These are phyloP conservation scores for Kryptopterus vitreolus DNA, from an alignment of 2,797 vertebrate genomes.

Conservation along the genomic window DNA sequence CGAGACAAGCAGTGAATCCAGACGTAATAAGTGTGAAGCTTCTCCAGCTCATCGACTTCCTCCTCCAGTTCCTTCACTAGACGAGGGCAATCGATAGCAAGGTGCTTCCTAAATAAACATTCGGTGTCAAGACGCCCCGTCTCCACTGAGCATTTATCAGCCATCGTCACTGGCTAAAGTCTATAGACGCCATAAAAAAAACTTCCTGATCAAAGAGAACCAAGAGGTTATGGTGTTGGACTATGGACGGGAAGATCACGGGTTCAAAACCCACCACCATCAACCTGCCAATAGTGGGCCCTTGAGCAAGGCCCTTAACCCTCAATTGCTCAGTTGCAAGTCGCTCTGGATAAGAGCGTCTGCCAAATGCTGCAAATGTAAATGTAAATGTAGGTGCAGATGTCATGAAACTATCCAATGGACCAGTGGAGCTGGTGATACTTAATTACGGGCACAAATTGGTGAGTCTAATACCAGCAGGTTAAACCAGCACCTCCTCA, in stretches of 20 bases:
- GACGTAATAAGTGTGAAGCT: not conserved
- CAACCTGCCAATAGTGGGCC: no score
- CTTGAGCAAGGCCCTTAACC: no score
- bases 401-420: not conserved
- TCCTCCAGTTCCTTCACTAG: not conserved
- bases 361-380: no score
- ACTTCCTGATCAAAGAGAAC: not conserved
- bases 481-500: not conserved
- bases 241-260: no score
- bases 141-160: constrained; percentile 33
- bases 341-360: no score
- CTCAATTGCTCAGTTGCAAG: no score
- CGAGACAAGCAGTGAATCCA: not conserved
- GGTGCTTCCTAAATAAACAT: constrained; percentile 34
- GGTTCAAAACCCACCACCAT: no score
- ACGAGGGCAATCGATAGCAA: not conserved
- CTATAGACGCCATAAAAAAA: constrained; percentile 31
- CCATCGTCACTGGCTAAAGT: constrained; percentile 33
- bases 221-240: no score
- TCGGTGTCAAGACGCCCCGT: constrained; percentile 31
- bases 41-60: not conserved
- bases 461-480: not conserved
- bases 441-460: not conserved
- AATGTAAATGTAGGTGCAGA: no score
- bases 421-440: not conserved